A percentile compares a stretch with the other conserved stretches of the same genome.
Evolutionary conservation across 2,888 invertebrate species (phyloP).

Genomic region (Hofmannophila pseudospretella): DNA sequence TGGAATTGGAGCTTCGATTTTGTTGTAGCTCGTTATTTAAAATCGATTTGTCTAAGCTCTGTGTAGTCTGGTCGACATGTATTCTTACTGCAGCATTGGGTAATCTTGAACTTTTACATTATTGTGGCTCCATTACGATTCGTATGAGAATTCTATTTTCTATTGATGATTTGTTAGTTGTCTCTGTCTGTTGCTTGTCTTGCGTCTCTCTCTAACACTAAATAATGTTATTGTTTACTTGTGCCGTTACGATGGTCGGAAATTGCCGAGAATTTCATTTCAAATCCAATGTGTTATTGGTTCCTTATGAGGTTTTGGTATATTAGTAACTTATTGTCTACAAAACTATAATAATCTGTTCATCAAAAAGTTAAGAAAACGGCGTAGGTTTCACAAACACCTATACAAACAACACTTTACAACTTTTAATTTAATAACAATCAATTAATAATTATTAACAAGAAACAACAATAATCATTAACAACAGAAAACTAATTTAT

Average conservation of each 20-base stretch:
- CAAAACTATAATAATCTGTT: too few species aligned
- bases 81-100: slow-evolving; percentile 64
- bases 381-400: too few species aligned
- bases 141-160: slow-evolving; percentile 77
- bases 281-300: slow-evolving; percentile 57
- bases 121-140: slow-evolving; percentile 68
- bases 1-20: slow-evolving; percentile 36
- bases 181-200: slow-evolving; percentile 34
- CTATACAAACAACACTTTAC: too few species aligned
- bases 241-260: slow-evolving; percentile 54
- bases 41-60: slow-evolving; percentile 47
- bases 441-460: too few species aligned
- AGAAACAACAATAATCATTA: too few species aligned
- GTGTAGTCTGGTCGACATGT: slow-evolving; percentile 35
- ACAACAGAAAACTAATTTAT: too few species aligned
- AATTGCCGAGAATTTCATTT: slow-evolving; percentile 52
- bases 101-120: slow-evolving; percentile 76
- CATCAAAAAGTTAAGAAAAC: too few species aligned
- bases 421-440: too few species aligned
- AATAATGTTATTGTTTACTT: slow-evolving; percentile 73
- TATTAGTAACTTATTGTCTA: neutral
- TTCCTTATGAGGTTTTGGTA: slow-evolving; percentile 17
- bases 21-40: slow-evolving; percentile 27
- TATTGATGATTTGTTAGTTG: slow-evolving; percentile 49
- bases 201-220: slow-evolving; percentile 43